Conservation (phyloP, 2,113 vertebrate genomes). For the Terrapene triunguis region DNA sequence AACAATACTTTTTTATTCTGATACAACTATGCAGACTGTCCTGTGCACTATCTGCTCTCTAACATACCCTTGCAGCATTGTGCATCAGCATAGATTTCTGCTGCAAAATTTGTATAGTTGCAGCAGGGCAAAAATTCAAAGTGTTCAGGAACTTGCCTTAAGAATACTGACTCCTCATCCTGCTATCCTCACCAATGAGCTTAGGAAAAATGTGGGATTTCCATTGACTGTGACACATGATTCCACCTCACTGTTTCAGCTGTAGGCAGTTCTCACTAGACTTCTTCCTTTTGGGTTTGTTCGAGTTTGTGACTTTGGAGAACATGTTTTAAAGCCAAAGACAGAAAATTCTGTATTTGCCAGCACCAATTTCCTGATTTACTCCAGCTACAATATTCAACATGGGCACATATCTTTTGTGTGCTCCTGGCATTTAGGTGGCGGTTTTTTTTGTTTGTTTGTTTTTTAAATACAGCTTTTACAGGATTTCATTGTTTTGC, state of each 20-base stretch:
- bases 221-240: accelerated
- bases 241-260: neutral
- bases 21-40: neutral
- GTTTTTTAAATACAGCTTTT: neutral
- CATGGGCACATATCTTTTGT: neutral
- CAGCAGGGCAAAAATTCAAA: neutral
- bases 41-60: neutral
- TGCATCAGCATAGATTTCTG: neutral
- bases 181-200: accelerated
- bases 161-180: neutral
- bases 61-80: neutral
- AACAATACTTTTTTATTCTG: neutral
- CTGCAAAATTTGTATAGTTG: neutral
- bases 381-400: neutral
- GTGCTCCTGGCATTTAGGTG: neutral
- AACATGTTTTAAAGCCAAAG: neutral
- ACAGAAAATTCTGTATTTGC: neutral
- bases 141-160: neutral
- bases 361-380: neutral
- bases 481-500: accelerated
- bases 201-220: neutral
- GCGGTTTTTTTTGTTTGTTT: neutral
- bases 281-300: neutral
- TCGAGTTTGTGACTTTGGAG: neutral
- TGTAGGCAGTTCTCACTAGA: neutral